Evolutionary conservation across 2,797 vertebrate species (phyloP), one percentile per base, ranked within the genome.

Genomic region (Phalloptychus januarius): DNA sequence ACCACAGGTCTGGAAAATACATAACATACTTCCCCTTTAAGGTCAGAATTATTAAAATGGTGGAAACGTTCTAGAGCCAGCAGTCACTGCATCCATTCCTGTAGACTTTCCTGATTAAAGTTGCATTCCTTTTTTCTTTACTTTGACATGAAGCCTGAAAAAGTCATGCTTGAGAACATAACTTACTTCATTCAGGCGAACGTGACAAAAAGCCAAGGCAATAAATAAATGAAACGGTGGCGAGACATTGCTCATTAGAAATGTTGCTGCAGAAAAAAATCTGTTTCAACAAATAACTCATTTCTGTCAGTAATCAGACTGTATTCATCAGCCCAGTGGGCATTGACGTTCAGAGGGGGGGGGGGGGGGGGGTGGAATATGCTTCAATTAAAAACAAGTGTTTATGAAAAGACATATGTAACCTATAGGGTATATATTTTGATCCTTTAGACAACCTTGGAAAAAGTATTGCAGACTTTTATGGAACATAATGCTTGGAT

Each of bases 381-480:
- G 52, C 40, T 75, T 45, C 71, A 46, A 56, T 77, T 33, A 12
- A 45, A 77, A 72, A 79, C 46, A 40, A 40, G 38, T 25, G 10
- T 42, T 42, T 25, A 67, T 40, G 4, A 65, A 23, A 65, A 23
- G 58, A 61, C 12, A 12, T 18, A 61, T 61, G 6, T 15, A 20
- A 63, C 36, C 36, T 36, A 20, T 36, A 33, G 11, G 16, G 7
- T 23, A 20, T 65, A 31, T 73, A 71, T 79, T 63, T 83, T 28
- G 63, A 65, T 86, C 72, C 16, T 67, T 75, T 70, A 63, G 79
- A 67, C 79, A 73, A 73, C 70, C 44, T 80, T 79, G 74, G 79
- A 74, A 74, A 74, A 90, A 80, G 86, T 77, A 91, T 92, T 89
- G 83, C 74, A 86, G 72, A 69, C 72, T 38, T 79, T 90, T 77